Evolutionary conservation across 2,888 invertebrate species (phyloP), one percentile per base, ranked within the genome.

Genomic region (Eristalis pertinax): DNA sequence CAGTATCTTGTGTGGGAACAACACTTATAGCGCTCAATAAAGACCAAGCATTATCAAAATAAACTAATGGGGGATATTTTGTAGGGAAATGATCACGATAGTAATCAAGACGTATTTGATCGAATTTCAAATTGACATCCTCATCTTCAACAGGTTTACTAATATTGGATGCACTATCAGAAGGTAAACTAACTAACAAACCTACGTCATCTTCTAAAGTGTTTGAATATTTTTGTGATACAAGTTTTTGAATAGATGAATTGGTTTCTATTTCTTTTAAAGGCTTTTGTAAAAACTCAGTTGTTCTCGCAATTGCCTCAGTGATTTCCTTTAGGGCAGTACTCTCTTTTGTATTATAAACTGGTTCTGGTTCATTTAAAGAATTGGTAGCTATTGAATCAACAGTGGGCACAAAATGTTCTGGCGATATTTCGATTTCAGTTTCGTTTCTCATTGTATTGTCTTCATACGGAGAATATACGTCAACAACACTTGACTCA

Each of bases 221-320:
- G 10, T 73, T 73, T 26, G 13, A 43, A 43, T 58, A 24, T 10
- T 29, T 38, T 2, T 19, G 22, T 63, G 65, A 11, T 1, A 26
- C 4, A 22, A 19, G 1, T 10, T 43, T n/a, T 15, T 38, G 22
- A n/a, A 1, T 5, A 8, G 22, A 26, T 22, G 4, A 19, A 41
- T 68, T 24, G 1, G 15, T 4, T 74, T 73, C 73, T 32, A 62
- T 1, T 73, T 74, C 43, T 2, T 74, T 69, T 3, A 88, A 8
- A 1, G 89, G 88, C 38, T 89, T 77, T 58, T 89, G 89, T 35
- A 89, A 72, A 63, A 80, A 69, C 79, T 89, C 84, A 0, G 89
- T 89, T 19, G 89, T 89, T 38, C 79, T 84, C 4, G 79, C 89
- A n/a, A 89, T 88, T 22, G 89, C 88, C 73, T 89, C 84, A 22